Evolutionary conservation across 1,140 invertebrate genomes (phyloP), one percentile per base, ranked within the genome.

Genomic region (Rhopalosiphum maidis): DNA sequence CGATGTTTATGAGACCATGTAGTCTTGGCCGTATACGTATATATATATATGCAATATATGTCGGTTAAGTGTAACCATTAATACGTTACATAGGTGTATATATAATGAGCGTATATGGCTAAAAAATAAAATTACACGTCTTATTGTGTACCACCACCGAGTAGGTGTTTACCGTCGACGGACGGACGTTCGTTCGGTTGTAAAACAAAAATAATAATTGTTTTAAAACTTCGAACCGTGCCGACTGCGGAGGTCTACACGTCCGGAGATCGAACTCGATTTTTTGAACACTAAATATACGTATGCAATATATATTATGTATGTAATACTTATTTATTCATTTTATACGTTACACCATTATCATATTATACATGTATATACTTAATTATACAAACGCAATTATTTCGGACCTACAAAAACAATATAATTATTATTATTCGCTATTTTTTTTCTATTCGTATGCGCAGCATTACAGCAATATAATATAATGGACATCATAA

Each of bases 1-100:
- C 89, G 89, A 90, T 68, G 89, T 90, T 90, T 68, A 90, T 68
- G 54, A 90, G 89, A 90, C 89, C 89, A 68, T 90, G 89, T 35
- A 90, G 51, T 54, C 60, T n/a, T 48, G 21, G 48, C 51, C 21
- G 35, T 54, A 7, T 51, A 37, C 0, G 35, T 89, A 22, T 43
- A 4, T 48, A 18, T 46, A 30, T 23, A 15, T 18, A n/a, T 48
- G 43, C 11, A 18, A 43, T 46, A n/a, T 46, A 43, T 46, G 41
- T 55, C 30, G 87, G 46, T 88, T 88, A 88, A 88, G 87, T 37
- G 87, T 54, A 88, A 51, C 46, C n/a, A 88, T 88, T 88, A 88
- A 88, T 88, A 88, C 18, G 30, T n/a, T 41, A 41, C 21, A 90
- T 37, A 89, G 18, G n/a, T 46, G 46, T 41, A 43, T 15, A 90